Base-by-base conservation (phyloP, 2,888 invertebrate species). In the Nipponacmea schrenckii region DNA sequence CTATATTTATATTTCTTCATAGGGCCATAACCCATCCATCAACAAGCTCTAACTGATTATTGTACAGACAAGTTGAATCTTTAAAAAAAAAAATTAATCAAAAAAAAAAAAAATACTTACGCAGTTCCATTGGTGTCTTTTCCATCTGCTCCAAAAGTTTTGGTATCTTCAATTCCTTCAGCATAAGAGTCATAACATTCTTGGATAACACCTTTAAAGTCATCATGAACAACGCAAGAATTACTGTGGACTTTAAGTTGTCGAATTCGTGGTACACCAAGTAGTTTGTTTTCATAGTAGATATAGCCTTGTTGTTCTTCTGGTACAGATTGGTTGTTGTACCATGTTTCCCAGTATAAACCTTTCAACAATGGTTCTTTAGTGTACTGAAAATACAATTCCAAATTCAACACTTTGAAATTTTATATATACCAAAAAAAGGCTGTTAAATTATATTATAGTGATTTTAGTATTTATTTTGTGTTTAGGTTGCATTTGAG, bases 151-250 rank as follows among this genome's bases (percentile, higher is more conserved):
- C 91, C 91, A 85, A 91, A 92, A 0, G 90, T 77, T 17, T 80
- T 78, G 71, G 82, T 90, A 81, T 93, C 92, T 86, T 93, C 93
- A 46, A 89, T 86, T 1, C 81, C 77, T 0, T 82, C 72, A 0
- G 91, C 89, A 84, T 92, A 94, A 0, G 88, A 85, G n/a, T 90
- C 91, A 83, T 91, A 94, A 83, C 94, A 94, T 56, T 89, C 89
- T 46, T 89, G 86, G 81, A 94, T 93, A 73, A 92, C 91, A 68
- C 91, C 87, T 65, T 90, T 88, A 83, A 94, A 94, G 74, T 92
- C 91, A 26, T 90, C 90, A 75, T 93, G 92, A 2, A 94, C 91
- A 45, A 88, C 86, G 83, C 94, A 94, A 4, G 93, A 92, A 83
- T 92, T 82, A 72, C 77, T 81, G 77, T 80, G 79, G 65, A 88